These are phyloP conservation scores for Epistrophe grossulariae DNA, from an alignment of 2,888 invertebrate species.

Conservation along the genomic window DNA sequence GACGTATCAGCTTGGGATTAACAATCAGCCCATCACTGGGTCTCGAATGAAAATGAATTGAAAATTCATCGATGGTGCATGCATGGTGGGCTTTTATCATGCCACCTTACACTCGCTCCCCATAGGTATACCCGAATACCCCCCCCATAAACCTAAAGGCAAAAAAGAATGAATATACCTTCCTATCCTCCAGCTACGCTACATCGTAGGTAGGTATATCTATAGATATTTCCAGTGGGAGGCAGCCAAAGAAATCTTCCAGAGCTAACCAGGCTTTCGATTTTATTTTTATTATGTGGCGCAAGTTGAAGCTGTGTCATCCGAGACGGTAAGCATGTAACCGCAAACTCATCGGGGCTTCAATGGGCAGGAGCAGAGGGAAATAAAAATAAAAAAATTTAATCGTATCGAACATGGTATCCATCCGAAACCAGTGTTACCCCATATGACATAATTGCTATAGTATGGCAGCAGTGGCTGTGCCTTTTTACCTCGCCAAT, in stretches of 20 bases:
- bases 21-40: slow-evolving; percentile 44
- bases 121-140: neutral
- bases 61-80: slow-evolving; percentile 59
- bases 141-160: slow-evolving; percentile 3
- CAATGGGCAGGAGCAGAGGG: neutral
- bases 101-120: neutral
- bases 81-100: neutral
- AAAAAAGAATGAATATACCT: too few species aligned
- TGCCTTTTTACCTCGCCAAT: slow-evolving; percentile 37
- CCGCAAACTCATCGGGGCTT: slow-evolving; percentile 49
- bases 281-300: slow-evolving; percentile 44
- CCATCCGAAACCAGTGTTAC: slow-evolving; percentile 68
- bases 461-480: slow-evolving; percentile 47
- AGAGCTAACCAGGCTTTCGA: slow-evolving; percentile 28
- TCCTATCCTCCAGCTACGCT: neutral
- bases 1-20: slow-evolving; percentile 12
- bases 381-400: slow-evolving; percentile 15
- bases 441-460: slow-evolving; percentile 71
- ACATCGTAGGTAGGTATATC: slow-evolving; percentile 9
- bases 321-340: slow-evolving; percentile 67
- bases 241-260: slow-evolving; percentile 57
- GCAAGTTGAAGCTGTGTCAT: slow-evolving; percentile 62
- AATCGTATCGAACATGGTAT: slow-evolving; percentile 57
- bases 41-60: slow-evolving; percentile 54
- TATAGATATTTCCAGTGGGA: slow-evolving; percentile 53